Percentiles rank a stretch among this genome's conserved stretches.
Evolutionary conservation across 1,140 invertebrate species (phyloP).

Genomic region (Pseudomyrmex concolor): DNA sequence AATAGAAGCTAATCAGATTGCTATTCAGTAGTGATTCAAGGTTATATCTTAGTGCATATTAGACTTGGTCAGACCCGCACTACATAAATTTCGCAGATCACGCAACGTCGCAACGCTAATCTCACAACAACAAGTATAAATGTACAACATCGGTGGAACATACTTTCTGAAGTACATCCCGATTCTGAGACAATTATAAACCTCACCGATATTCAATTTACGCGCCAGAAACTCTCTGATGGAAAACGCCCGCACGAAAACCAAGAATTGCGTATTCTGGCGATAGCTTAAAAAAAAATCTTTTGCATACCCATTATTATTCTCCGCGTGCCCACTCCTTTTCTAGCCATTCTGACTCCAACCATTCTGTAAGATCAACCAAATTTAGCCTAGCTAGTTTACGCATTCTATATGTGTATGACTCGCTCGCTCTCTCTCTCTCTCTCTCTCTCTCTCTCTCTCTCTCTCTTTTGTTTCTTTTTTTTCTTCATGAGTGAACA

Average conservation of each 20-base stretch:
- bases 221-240: not conserved
- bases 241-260: constrained; percentile 11
- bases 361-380: constrained; percentile 3
- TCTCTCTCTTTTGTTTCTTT: constrained; percentile 37
- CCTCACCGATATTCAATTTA: not conserved
- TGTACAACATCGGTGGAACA: not conserved
- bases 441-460: no score
- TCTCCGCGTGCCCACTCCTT: not conserved
- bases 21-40: constrained; percentile 15
- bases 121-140: not conserved
- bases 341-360: not conserved
- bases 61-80: constrained; percentile 47
- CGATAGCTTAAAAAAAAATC: constrained; percentile 16
- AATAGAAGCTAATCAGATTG: constrained; percentile 1
- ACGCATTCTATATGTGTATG: constrained; percentile 5
- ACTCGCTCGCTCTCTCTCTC: no score
- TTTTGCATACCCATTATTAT: constrained; percentile 29
- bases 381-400: constrained; percentile 52
- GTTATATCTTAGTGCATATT: not conserved
- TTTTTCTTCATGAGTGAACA: no score
- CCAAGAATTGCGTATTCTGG: constrained; percentile 5
- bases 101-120: constrained; percentile 20
- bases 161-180: not conserved
- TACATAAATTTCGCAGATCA: constrained; percentile 13
- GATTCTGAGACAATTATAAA: constrained; percentile 4